A percentile compares a stretch with the other conserved stretches of the same genome.
Conservation (phyloP, 2,888 invertebrate species). For the Orthosia cruda region DNA sequence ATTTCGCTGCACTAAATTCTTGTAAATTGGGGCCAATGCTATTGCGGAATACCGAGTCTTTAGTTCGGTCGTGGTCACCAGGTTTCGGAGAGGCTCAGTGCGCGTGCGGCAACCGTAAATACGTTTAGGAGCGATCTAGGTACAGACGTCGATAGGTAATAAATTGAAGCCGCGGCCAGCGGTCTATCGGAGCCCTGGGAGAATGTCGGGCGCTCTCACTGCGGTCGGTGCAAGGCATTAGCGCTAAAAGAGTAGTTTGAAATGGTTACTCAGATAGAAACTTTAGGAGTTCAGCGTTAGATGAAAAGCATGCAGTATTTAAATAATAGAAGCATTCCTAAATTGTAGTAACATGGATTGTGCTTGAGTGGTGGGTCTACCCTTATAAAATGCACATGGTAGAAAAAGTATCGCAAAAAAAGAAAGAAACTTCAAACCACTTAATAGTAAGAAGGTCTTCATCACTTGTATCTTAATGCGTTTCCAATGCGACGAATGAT, state of each 20-base stretch:
- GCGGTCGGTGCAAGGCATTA: conserved; percentile 16
- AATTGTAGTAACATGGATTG: neutral
- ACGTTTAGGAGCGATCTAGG: conserved; percentile 26
- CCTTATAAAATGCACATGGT: neutral
- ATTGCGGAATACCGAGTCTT: conserved; percentile 51
- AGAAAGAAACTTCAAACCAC: neutral
- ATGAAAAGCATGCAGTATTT: neutral
- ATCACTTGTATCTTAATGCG: conserved; percentile 5
- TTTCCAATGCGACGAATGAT: conserved; percentile 9
- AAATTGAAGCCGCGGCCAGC: conserved; percentile 54
- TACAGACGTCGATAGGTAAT: conserved; percentile 42
- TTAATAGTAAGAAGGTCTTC: neutral
- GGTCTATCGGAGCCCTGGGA: conserved; percentile 49
- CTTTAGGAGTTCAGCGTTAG: neutral
- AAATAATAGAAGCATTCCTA: neutral
- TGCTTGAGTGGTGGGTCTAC: neutral
- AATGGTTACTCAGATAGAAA: neutral
- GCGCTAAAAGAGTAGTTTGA: neutral
- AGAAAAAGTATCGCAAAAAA: conserved; percentile 16
- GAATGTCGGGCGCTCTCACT: conserved; percentile 57
- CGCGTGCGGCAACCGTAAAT: conserved; percentile 43
- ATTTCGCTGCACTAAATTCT: conserved; percentile 55
- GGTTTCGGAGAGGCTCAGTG: conserved; percentile 14
- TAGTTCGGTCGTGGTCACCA: conserved; percentile 13
- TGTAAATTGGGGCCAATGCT: conserved; percentile 67